A percentile compares a stretch with the other conserved stretches of the same genome.
Evolutionary conservation across 2,113 vertebrate genomes (phyloP).

Genomic region (Oreotrochilus melanogaster): DNA sequence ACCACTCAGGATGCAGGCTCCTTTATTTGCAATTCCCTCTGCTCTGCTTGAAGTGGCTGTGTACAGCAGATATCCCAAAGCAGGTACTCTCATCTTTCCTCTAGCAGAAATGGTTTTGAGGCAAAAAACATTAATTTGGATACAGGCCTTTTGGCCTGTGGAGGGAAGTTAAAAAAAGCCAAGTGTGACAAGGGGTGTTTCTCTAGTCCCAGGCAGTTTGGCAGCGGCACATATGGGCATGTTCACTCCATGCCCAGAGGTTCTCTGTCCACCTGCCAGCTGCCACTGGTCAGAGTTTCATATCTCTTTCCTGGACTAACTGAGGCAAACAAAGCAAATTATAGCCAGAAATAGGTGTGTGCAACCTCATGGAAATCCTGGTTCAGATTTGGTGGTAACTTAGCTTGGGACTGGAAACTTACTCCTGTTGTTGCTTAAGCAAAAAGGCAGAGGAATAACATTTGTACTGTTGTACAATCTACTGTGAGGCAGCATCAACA

Average conservation of each 20-base stretch:
- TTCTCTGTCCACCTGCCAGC: neutral
- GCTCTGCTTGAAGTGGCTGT: neutral
- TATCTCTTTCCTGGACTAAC: neutral
- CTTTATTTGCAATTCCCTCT: neutral
- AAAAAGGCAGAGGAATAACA: neutral
- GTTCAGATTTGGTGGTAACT: neutral
- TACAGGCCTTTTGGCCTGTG: neutral
- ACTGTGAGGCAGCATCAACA: neutral
- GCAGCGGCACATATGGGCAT: neutral
- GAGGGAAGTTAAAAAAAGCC: neutral
- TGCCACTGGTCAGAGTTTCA: neutral
- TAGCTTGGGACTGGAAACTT: neutral
- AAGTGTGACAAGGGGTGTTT: neutral
- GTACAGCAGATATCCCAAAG: neutral
- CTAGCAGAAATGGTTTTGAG: neutral
- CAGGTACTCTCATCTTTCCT: neutral
- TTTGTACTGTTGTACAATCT: neutral
- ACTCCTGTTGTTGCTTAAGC: neutral
- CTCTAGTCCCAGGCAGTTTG: neutral
- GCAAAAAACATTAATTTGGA: neutral
- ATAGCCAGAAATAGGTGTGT: neutral
- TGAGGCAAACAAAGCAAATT: neutral
- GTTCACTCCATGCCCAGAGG: neutral
- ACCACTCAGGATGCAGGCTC: neutral
- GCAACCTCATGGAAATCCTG: neutral